phyloP scores from a whole-genome alignment of 2,888 invertebrate species.

The Nymphalis polychloros region DNA sequence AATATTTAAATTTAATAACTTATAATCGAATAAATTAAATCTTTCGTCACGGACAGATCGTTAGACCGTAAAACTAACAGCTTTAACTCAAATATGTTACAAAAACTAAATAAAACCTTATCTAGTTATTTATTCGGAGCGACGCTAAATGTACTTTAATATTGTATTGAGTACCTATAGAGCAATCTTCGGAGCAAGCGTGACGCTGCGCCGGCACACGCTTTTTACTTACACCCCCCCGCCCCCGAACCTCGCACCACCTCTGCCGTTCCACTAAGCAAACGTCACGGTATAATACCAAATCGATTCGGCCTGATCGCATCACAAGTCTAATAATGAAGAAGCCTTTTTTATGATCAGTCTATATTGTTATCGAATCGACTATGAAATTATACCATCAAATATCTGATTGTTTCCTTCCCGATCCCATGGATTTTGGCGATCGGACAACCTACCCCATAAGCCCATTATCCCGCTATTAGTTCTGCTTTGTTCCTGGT shows the following conservation, averaged over 20 bases:
- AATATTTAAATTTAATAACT: conserved; percentile 12
- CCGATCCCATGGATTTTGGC: conserved; percentile 60
- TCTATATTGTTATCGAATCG: conserved; percentile 71
- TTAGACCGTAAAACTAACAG: conserved; percentile 54
- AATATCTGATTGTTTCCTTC: conserved; percentile 66
- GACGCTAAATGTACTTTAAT: conserved; percentile 61
- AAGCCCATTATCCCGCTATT: conserved; percentile 67
- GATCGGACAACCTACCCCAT: conserved; percentile 63
- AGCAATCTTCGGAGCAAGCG: conserved; percentile 52
- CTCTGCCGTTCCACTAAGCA: conserved; percentile 74
- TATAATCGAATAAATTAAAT: conserved; percentile 32
- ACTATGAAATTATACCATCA: conserved; percentile 74
- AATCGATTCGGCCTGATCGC: conserved; percentile 76
- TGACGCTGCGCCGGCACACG: conserved; percentile 59
- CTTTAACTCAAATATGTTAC: conserved; percentile 31
- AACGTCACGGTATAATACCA: conserved; percentile 75
- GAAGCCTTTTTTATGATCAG: conserved; percentile 69
- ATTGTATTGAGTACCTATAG: conserved; percentile 43
- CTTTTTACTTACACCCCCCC: conserved; percentile 42
- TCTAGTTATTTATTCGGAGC: conserved; percentile 58
- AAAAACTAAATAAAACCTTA: conserved; percentile 45
- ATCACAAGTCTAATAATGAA: conserved; percentile 72
- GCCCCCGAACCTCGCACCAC: conserved; percentile 31
- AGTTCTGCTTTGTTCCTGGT: conserved; percentile 74
- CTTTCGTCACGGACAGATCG: conserved; percentile 43